These are phyloP conservation scores for Acleris cristana DNA, from an alignment of 2,888 invertebrate genomes.

Conservation along the genomic window DNA sequence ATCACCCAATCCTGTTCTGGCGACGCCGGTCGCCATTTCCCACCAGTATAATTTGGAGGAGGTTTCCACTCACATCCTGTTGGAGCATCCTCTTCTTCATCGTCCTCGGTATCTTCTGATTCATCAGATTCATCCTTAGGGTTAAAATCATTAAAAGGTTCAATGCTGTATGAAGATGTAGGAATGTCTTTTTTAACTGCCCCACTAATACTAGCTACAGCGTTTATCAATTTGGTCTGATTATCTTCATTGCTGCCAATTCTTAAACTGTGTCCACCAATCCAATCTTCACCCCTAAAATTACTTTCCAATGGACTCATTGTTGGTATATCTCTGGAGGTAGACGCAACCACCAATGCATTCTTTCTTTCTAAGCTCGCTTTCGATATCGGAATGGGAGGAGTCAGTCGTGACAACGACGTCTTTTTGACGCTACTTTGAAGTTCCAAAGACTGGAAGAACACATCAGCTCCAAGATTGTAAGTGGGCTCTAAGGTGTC, in stretches of 20 bases:
- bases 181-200: slow-evolving; percentile 79
- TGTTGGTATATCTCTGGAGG: slow-evolving; percentile 65
- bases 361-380: slow-evolving; percentile 59
- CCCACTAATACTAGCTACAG: slow-evolving; percentile 86
- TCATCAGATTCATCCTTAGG: slow-evolving; percentile 78
- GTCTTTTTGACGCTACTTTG: slow-evolving; percentile 88
- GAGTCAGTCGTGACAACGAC: slow-evolving; percentile 77
- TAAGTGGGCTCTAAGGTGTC: slow-evolving; percentile 78
- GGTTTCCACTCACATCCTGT: slow-evolving; percentile 92
- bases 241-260: slow-evolving; percentile 83
- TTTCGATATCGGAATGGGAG: slow-evolving; percentile 69
- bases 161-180: slow-evolving; percentile 65
- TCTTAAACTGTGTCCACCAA: slow-evolving; percentile 83
- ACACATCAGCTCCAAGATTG: slow-evolving; percentile 91
- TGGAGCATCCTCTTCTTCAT: slow-evolving; percentile 78
- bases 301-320: slow-evolving; percentile 74
- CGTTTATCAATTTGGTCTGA: slow-evolving; percentile 85
- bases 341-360: slow-evolving; percentile 59
- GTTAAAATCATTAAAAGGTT: slow-evolving; percentile 71
- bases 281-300: slow-evolving; percentile 84
- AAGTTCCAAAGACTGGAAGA: slow-evolving; percentile 92
- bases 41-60: slow-evolving; percentile 76
- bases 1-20: slow-evolving; percentile 83
- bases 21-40: slow-evolving; percentile 76
- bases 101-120: slow-evolving; percentile 84